Evolutionary conservation across 2,113 vertebrate genomes (phyloP).

Genomic region (Hyla sarda): DNA sequence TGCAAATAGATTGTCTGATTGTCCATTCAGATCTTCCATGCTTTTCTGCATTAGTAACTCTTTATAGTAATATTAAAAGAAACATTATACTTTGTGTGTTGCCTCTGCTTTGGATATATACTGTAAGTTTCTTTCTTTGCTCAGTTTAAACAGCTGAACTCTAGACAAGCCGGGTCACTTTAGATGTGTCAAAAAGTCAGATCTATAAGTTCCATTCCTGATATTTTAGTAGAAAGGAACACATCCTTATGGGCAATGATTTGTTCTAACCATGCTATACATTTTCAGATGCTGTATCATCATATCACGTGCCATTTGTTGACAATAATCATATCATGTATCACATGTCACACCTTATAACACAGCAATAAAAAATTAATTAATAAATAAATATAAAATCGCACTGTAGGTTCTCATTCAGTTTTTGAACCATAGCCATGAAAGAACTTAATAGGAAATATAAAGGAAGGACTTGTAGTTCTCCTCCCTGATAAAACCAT

Average conservation of each 20-base stretch:
- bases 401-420: too few relatives aligned
- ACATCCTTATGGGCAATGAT: background rate
- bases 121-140: background rate
- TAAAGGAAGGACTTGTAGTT: too few relatives aligned
- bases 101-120: background rate
- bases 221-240: background rate
- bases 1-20: slow-evolving; percentile 5
- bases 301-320: background rate
- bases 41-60: background rate
- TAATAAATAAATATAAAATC: too few relatives aligned
- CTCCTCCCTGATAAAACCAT: too few relatives aligned
- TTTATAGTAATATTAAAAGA: background rate
- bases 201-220: background rate
- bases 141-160: background rate
- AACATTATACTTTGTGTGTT: background rate
- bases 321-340: background rate
- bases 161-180: background rate
- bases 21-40: background rate
- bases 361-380: background rate
- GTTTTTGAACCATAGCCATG: too few relatives aligned
- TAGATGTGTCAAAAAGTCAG: background rate
- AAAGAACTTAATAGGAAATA: too few relatives aligned
- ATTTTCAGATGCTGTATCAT: background rate
- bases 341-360: background rate
- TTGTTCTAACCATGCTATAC: background rate